phyloP scores from a whole-genome alignment of 2,113 vertebrate species.

The Monopterus albus region DNA sequence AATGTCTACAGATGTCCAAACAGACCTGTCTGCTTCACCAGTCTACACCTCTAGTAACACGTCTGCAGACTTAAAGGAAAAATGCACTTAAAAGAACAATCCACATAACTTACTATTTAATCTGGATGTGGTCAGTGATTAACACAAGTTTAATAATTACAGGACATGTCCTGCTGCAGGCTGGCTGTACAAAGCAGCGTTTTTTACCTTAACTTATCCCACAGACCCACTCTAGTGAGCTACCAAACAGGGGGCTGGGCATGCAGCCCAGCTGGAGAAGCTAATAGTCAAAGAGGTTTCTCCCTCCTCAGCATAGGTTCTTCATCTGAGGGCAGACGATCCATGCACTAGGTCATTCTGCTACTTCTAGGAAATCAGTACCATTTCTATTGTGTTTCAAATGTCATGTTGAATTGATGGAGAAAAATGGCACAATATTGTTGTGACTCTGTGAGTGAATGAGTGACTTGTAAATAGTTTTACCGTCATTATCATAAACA shows the following conservation, averaged over 20 bases:
- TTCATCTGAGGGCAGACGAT: conserved; percentile 23
- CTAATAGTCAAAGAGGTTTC: conserved; percentile 8
- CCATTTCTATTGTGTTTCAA: not conserved
- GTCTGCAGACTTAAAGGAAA: not conserved
- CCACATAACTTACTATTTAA: no score
- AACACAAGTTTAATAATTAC: not conserved
- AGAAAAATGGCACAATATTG: conserved; percentile 4
- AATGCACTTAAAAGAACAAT: no score
- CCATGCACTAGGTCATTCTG: no score
- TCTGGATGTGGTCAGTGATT: conserved; percentile 36
- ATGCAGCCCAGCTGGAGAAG: conserved; percentile 5
- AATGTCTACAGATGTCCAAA: conserved; percentile 63
- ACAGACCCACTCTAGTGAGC: not conserved
- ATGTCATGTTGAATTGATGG: conserved; percentile 12
- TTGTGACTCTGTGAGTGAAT: conserved; percentile 25
- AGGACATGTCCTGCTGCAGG: not conserved
- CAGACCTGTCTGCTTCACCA: conserved; percentile 44
- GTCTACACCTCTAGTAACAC: conserved; percentile 39
- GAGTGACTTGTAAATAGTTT: conserved; percentile 23
- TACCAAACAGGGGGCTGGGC: conserved; percentile 5
- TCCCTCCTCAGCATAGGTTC: conserved; percentile 5
- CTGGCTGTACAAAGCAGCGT: not conserved
- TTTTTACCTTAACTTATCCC: conserved; percentile 17
- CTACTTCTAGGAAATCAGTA: not conserved
- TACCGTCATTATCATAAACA: not conserved